These are phyloP conservation scores for Ardeotis arabs DNA, from an alignment of 2,113 vertebrate species.

Conservation along the genomic window DNA sequence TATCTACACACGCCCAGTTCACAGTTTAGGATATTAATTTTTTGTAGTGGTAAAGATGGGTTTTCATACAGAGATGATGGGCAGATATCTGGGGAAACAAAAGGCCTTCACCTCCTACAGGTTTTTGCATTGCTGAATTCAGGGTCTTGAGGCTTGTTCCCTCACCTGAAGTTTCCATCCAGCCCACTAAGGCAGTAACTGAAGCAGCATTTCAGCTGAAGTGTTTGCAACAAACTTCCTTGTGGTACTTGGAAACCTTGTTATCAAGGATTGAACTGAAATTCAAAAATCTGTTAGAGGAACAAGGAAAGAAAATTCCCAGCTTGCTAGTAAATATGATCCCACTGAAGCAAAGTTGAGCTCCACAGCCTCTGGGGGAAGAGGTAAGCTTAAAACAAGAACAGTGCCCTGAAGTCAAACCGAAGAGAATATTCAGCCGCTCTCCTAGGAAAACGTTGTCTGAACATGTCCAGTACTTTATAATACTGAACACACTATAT, in stretches of 20 bases:
- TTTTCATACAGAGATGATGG: not conserved
- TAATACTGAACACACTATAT: not conserved
- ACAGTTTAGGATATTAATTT: not conserved
- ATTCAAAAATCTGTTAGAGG: not conserved
- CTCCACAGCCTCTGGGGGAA: not conserved
- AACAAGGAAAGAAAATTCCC: not conserved
- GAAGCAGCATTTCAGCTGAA: not conserved
- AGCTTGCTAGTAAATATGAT: not conserved
- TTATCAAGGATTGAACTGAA: not conserved
- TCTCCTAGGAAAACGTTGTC: not conserved
- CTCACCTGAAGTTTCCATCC: not conserved
- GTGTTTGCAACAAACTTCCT: not conserved
- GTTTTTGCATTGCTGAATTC: not conserved
- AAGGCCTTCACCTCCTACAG: not conserved
- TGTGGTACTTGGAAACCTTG: not conserved
- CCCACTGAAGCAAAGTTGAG: conserved; percentile 7
- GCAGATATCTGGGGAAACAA: not conserved
- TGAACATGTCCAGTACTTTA: not conserved
- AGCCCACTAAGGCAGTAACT: not conserved
- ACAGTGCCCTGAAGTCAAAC: conserved; percentile 16
- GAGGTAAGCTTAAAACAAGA: not conserved
- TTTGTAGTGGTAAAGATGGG: not conserved
- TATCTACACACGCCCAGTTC: not conserved
- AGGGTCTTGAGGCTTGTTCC: not conserved
- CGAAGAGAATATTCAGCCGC: conserved; percentile 21